Conservation (phyloP, 2,797 vertebrate species). For the Sebastes alutus region DNA sequence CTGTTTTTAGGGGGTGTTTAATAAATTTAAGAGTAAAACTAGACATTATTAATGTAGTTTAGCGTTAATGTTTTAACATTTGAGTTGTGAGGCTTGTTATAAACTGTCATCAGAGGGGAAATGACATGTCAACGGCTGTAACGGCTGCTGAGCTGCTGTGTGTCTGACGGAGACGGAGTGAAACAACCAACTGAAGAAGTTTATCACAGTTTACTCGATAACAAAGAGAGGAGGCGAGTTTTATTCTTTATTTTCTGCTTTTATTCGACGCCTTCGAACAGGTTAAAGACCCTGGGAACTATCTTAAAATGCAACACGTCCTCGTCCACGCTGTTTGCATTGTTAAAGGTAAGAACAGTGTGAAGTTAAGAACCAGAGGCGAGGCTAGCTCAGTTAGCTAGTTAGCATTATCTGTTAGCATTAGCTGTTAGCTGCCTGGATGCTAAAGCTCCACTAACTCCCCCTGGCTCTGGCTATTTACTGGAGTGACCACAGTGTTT, state of each 20-base stretch:
- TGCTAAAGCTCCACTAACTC: slow-evolving; percentile 47
- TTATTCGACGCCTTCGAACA: slow-evolving; percentile 56
- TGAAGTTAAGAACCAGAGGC: slow-evolving; percentile 17
- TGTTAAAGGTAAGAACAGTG: slow-evolving; percentile 57
- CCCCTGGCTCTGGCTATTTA: slow-evolving; percentile 47
- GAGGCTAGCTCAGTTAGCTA: slow-evolving; percentile 54
- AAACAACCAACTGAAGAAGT: slow-evolving; percentile 47
- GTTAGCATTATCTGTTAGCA: slow-evolving; percentile 58
- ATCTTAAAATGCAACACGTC: slow-evolving; percentile 21
- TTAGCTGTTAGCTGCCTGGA: not conserved
- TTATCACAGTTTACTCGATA: slow-evolving; percentile 60
- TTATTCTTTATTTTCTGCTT: not conserved
- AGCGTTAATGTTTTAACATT: rapidly evolving
- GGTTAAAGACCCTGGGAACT: not conserved
- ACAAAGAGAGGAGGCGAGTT: slow-evolving; percentile 40
- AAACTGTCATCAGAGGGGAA: slow-evolving; percentile 42
- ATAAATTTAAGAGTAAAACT: not conserved
- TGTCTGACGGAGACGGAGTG: slow-evolving; percentile 27
- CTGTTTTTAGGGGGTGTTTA: not conserved
- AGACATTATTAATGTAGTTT: not conserved
- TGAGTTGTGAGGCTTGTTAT: not conserved
- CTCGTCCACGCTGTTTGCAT: not conserved
- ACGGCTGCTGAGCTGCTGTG: slow-evolving; percentile 3
- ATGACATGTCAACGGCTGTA: slow-evolving; percentile 62
- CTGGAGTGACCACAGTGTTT: slow-evolving; percentile 29